Conservation (phyloP, 2,113 vertebrate genomes). For the Podarcis muralis region DNA sequence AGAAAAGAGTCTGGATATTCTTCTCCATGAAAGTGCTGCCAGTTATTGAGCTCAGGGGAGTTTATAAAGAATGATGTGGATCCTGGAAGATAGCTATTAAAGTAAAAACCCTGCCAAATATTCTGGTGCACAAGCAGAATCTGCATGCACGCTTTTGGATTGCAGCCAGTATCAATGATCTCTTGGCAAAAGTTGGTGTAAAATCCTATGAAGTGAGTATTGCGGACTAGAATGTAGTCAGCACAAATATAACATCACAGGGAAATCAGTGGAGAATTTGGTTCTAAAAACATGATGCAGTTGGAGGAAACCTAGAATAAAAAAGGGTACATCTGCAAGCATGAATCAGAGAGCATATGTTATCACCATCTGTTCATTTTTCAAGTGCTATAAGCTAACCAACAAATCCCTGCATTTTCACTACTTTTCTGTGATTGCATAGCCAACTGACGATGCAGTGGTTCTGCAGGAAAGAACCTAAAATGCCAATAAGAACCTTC, state of each 20-base stretch:
- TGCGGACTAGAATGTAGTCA: slow-evolving; percentile 17
- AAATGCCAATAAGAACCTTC: not conserved
- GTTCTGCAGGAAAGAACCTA: not conserved
- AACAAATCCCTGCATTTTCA: not conserved
- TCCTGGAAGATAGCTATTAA: not conserved
- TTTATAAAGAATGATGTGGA: not conserved
- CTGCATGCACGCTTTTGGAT: not conserved
- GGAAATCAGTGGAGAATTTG: not conserved
- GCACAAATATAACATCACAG: slow-evolving; percentile 13
- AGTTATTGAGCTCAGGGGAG: not conserved
- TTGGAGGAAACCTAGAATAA: not conserved
- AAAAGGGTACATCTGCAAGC: not conserved
- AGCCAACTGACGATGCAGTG: not conserved
- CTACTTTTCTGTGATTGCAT: not conserved
- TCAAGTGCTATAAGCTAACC: not conserved
- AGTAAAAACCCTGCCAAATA: not conserved
- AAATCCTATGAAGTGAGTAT: slow-evolving; percentile 34
- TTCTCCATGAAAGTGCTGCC: not conserved
- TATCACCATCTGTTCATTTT: not conserved
- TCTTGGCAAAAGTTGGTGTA: slow-evolving; percentile 31
- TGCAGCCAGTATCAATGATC: slow-evolving; percentile 18
- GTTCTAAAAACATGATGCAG: slow-evolving; percentile 22
- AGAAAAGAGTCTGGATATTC: not conserved
- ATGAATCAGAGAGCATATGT: not conserved
- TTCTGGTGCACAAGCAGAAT: not conserved